Base-by-base conservation (phyloP, 2,888 invertebrate species). In the Meiosimyza platycephala region DNA sequence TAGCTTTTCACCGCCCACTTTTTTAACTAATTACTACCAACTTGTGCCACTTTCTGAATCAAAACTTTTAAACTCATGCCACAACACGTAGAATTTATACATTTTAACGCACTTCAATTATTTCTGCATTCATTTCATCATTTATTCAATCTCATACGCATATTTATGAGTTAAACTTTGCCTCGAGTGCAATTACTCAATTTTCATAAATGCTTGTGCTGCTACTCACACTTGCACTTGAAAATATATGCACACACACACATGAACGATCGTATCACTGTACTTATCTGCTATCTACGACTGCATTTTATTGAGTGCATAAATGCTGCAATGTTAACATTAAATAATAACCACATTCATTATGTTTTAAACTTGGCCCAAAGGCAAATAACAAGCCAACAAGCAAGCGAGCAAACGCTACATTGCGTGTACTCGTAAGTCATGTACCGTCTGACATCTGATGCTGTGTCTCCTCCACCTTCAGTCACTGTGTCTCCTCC, bases 91-190 rank as follows among this genome's bases (percentile, higher is more conserved):
- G 40, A 1, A 40, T 40, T 40, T 40, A 40, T 5, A 9, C 40
- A 40, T 40, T 40, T 40, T 9, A 40, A 40, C 40, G 40, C 40
- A 40, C 40, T 40, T 40, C 40, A 40, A 40, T 40, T 40, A 40
- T 40, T 40, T 40, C 40, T 40, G 40, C 40, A 40, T 40, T 63
- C n/a, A 33, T 69, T 60, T 13, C 33, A 48, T 16, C 33, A 60
- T 62, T 62, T 33, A 69, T 60, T 50, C 11, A 40, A 33, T n/a
- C 54, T 62, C 47, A n/a, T 22, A 16, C 54, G 52, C 63, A 84
- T 84, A 84, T 84, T 85, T 85, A 84, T 85, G 85, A 83, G 83
- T 82, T 83, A 84, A 84, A 85, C 85, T 40, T 84, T 84, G 84
- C 85, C 85, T 84, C 83, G 80, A 84, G 84, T 82, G 84, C 80